Percentiles rank a stretch among this genome's conserved stretches.
Conservation (phyloP, 2,113 vertebrate species). For the Maccullochella peelii region DNA sequence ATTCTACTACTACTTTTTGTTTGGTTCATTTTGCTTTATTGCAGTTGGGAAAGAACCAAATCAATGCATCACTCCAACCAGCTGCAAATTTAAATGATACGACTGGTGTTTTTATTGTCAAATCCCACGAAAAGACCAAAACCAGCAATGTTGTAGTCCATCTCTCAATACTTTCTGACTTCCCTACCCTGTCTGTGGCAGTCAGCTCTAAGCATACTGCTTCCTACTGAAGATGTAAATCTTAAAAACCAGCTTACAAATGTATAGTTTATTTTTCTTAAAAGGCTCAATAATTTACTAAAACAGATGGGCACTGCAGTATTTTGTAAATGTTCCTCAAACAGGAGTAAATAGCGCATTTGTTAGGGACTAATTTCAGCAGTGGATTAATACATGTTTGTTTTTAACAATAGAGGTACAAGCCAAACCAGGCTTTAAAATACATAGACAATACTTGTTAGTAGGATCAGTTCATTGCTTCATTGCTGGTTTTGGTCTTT, state of each 20-base stretch:
- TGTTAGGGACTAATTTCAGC: neutral
- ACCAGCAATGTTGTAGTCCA: neutral
- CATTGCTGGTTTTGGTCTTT: neutral
- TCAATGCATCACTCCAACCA: neutral
- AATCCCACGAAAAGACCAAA: neutral
- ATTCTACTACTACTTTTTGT: neutral
- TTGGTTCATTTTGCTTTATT: neutral
- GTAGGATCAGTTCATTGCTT: neutral
- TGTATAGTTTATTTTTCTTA: too few relatives aligned
- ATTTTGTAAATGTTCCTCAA: neutral
- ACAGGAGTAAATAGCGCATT: neutral
- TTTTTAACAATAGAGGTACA: neutral
- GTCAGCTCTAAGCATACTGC: neutral
- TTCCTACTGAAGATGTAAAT: neutral
- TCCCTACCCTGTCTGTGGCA: neutral
- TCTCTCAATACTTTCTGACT: neutral
- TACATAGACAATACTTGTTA: neutral
- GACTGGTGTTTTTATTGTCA: neutral
- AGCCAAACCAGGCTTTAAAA: neutral
- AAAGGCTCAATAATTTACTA: neutral
- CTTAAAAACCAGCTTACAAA: too few relatives aligned
- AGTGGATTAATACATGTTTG: neutral
- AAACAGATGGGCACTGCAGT: neutral
- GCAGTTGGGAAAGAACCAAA: neutral
- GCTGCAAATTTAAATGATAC: neutral